phyloP scores from a whole-genome alignment of 1,140 invertebrate genomes.

The Zeugodacus cucurbitae region DNA sequence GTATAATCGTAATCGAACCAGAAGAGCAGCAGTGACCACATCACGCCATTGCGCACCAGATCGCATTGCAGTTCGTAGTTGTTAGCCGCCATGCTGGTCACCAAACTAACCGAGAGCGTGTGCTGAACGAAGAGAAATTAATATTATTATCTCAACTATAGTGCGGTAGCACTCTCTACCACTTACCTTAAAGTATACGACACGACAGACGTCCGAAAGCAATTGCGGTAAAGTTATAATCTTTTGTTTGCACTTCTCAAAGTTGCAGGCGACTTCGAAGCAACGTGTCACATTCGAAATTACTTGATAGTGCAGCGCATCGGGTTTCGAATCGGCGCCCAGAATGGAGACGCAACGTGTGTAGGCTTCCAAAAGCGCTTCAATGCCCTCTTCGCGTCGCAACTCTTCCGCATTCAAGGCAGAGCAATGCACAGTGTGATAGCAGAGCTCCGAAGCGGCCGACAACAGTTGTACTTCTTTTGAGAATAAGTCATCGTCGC shows the following conservation, averaged over 20 bases:
- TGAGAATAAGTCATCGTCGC: conserved; percentile 92
- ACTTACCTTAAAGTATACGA: conserved; percentile 88
- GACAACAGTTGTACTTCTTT: conserved; percentile 87
- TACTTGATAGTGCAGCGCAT: conserved; percentile 90
- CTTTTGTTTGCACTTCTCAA: conserved; percentile 88
- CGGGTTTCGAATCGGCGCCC: conserved; percentile 79
- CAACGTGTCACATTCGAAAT: conserved; percentile 92
- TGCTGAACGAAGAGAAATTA: conserved; percentile 46
- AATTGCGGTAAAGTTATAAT: conserved; percentile 88
- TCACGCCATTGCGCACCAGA: conserved; percentile 88
- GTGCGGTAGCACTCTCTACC: not conserved
- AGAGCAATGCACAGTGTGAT: conserved; percentile 96
- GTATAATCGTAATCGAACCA: conserved; percentile 98
- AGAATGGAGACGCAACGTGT: conserved; percentile 91
- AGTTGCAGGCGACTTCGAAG: conserved; percentile 94
- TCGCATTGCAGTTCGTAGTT: conserved; percentile 85
- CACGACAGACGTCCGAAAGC: conserved; percentile 87
- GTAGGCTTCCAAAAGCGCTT: conserved; percentile 88
- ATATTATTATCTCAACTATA: not conserved
- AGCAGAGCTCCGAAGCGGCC: conserved; percentile 93
- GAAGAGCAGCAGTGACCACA: conserved; percentile 92
- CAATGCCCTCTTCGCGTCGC: conserved; percentile 90
- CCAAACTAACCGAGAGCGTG: conserved; percentile 61
- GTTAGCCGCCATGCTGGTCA: conserved; percentile 64
- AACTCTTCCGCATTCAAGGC: conserved; percentile 98